phyloP scores from a whole-genome alignment of 2,113 vertebrate species.

The Esox niger region DNA sequence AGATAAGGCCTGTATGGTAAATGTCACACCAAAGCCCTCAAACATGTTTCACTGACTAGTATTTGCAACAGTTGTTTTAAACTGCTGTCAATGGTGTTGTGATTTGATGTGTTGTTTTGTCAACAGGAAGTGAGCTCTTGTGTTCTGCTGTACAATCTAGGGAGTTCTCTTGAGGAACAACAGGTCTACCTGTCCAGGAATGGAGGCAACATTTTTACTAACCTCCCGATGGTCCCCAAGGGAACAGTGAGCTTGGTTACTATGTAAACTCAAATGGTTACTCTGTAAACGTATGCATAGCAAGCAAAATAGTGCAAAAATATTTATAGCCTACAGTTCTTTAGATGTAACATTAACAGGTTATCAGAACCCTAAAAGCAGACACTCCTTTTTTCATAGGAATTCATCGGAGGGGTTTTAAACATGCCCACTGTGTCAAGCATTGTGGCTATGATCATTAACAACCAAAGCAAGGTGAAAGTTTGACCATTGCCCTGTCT shows the following conservation, averaged over 20 bases:
- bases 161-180: neutral
- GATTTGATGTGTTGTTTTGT: neutral
- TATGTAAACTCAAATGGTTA: no score
- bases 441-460: conserved; percentile 9
- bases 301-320: no score
- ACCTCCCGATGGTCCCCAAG: neutral
- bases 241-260: neutral
- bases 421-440: conserved; percentile 12
- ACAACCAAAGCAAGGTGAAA: conserved; percentile 11
- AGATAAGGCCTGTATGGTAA: conserved; percentile 17
- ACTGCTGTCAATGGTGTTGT: neutral
- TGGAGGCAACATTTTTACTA: neutral
- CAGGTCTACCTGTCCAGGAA: neutral
- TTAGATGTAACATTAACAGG: neutral
- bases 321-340: neutral
- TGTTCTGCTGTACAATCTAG: conserved; percentile 2
- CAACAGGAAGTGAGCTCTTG: conserved; percentile 2
- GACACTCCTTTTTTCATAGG: neutral
- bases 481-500: neutral
- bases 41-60: neutral
- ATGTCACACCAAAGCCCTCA: neutral
- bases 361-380: neutral
- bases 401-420: conserved; percentile 4
- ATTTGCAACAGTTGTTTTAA: conserved; percentile 1
- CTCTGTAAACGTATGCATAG: no score